Evolutionary conservation across 2,113 vertebrate species (phyloP).

Genomic region (Nansenia antarctica): DNA sequence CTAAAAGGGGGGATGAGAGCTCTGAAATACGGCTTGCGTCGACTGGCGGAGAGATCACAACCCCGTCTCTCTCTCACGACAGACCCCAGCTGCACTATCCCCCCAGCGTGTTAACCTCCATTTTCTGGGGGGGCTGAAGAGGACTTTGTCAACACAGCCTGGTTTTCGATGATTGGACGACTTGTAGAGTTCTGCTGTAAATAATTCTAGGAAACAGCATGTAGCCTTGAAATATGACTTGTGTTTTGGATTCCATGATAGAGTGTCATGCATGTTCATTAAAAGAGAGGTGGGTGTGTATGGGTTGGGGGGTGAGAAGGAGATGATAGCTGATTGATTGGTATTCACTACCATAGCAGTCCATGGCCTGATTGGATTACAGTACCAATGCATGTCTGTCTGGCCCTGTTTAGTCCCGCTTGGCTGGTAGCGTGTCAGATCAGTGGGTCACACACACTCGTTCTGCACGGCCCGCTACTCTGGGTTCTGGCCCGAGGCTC

Average conservation of each 20-base stretch:
- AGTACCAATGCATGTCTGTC: no score
- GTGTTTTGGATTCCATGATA: not conserved
- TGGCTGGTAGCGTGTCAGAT: slow-evolving; percentile 7
- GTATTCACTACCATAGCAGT: no score
- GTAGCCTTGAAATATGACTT: no score
- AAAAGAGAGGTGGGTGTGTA: not conserved
- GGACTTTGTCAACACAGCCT: slow-evolving; percentile 28
- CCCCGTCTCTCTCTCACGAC: slow-evolving; percentile 37
- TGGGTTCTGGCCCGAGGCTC: slow-evolving; percentile 35
- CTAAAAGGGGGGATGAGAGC: slow-evolving; percentile 57
- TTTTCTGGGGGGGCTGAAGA: slow-evolving; percentile 41
- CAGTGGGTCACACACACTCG: slow-evolving; percentile 26
- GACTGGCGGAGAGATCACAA: slow-evolving; percentile 43
- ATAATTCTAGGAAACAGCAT: slow-evolving; percentile 4
- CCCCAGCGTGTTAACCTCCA: slow-evolving; percentile 32
- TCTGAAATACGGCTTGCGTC: slow-evolving; percentile 60
- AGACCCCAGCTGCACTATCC: slow-evolving; percentile 35
- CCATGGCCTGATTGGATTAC: no score
- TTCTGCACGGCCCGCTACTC: slow-evolving; percentile 21
- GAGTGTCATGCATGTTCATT: not conserved
- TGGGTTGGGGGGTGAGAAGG: slow-evolving; percentile 12
- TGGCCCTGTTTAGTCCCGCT: slow-evolving; percentile 10
- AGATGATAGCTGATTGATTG: slow-evolving; percentile 53
- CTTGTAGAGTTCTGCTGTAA: slow-evolving; percentile 7
- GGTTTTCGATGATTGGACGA: slow-evolving; percentile 1